phyloP scores from a whole-genome alignment of 1,140 invertebrate genomes.

The Drosophila bocqueti region DNA sequence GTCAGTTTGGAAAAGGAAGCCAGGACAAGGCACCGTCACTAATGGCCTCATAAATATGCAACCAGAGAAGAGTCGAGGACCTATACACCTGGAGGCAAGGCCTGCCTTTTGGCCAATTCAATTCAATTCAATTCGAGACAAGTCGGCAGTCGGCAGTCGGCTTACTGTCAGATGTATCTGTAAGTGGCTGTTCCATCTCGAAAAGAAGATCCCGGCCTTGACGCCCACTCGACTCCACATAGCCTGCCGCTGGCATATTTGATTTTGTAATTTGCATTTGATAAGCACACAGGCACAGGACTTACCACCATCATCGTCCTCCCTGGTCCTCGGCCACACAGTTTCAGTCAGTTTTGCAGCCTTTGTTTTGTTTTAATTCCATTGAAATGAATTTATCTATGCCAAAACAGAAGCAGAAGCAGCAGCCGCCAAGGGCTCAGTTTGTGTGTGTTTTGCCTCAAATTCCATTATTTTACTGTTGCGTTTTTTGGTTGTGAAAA shows the following conservation, averaged over 20 bases:
- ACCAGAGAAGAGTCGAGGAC: not conserved
- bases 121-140: constrained; percentile 67
- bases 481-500: constrained; percentile 1
- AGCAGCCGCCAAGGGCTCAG: constrained; percentile 1
- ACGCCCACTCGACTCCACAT: constrained; percentile 11
- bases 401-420: constrained; percentile 13
- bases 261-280: constrained; percentile 79
- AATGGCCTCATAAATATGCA: constrained; percentile 48
- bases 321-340: constrained; percentile 15
- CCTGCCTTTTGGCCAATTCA: constrained; percentile 44
- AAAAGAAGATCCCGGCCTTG: constrained; percentile 26
- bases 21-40: not conserved
- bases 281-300: constrained; percentile 55
- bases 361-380: constrained; percentile 80
- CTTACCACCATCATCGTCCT: constrained; percentile 11
- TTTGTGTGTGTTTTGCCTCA: constrained; percentile 4
- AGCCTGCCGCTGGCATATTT: constrained; percentile 61
- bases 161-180: constrained; percentile 45
- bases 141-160: constrained; percentile 13
- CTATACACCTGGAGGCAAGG: constrained; percentile 5
- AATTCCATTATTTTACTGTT: constrained; percentile 21
- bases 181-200: constrained; percentile 40
- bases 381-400: constrained; percentile 69
- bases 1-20: not conserved
- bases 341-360: constrained; percentile 31